These are phyloP conservation scores for Mormyrus iriodes DNA, from an alignment of 2,113 vertebrate genomes.

Conservation along the genomic window DNA sequence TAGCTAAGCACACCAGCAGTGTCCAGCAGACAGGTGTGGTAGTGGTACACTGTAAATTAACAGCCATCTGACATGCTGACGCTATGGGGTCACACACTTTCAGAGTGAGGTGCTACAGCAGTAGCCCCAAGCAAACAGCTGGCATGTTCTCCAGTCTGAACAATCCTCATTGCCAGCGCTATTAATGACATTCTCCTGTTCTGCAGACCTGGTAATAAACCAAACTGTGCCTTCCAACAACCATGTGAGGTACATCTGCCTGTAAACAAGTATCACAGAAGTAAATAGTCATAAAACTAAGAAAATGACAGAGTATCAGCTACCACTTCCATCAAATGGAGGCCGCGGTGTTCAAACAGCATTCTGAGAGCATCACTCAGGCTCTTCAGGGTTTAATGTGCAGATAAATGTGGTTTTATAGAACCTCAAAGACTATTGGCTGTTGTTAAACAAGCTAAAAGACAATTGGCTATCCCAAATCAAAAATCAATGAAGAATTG, in stretches of 20 bases:
- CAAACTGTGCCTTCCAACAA: not conserved
- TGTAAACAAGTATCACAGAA: not conserved
- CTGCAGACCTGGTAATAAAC: not conserved
- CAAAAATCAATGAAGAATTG: not conserved
- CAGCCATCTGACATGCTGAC: not conserved
- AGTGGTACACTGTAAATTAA: not conserved
- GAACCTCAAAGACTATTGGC: not conserved
- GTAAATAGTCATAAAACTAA: not conserved
- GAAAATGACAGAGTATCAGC: not conserved
- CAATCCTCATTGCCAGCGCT: not conserved
- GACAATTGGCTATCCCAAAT: not conserved
- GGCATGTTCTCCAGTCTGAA: not conserved
- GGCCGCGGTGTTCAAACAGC: not conserved
- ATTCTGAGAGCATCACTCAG: not conserved
- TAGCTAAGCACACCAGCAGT: not conserved
- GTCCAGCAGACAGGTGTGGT: not conserved
- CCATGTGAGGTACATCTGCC: not conserved
- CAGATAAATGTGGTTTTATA: slow-evolving; percentile 1
- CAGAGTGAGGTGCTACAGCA: not conserved
- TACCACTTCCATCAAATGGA: not conserved
- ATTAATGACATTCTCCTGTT: not conserved
- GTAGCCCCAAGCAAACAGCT: not conserved
- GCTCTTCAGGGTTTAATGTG: not conserved
- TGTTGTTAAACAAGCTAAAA: not conserved
- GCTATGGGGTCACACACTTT: not conserved